These are phyloP conservation scores for Macrobrachium rosenbergii DNA, from an alignment of 1,140 invertebrate genomes.

Conservation along the genomic window DNA sequence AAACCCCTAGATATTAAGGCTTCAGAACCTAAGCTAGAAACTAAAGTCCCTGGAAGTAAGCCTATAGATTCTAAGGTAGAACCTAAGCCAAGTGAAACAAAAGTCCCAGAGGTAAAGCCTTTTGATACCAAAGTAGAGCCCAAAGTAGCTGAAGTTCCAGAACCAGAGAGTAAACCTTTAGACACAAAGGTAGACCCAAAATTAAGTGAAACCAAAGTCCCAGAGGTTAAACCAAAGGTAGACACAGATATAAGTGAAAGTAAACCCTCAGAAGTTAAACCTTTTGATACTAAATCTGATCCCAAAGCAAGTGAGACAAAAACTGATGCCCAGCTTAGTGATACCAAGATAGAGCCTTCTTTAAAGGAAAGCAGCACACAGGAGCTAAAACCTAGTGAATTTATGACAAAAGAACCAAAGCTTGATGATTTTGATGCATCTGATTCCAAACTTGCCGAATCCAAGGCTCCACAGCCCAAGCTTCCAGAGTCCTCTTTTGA, in stretches of 20 bases:
- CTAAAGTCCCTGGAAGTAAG: conserved; percentile 26
- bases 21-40: conserved; percentile 32
- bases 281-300: conserved; percentile 13
- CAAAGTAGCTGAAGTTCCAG: conserved; percentile 15
- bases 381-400: conserved; percentile 21
- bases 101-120: conserved; percentile 34
- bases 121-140: conserved; percentile 41
- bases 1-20: conserved; percentile 27
- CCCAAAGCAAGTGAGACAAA: no score
- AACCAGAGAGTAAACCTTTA: conserved; percentile 7
- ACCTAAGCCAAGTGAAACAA: conserved; percentile 36
- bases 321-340: background rate
- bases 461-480: conserved; percentile 28
- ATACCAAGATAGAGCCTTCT: background rate
- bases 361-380: conserved; percentile 3
- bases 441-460: conserved; percentile 26
- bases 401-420: conserved; percentile 26
- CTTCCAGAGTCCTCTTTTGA: background rate
- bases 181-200: conserved; percentile 28
- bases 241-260: background rate
- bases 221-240: background rate
- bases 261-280: conserved; percentile 21
- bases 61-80: conserved; percentile 33
- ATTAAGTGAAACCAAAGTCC: conserved; percentile 27
- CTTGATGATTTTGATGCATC: conserved; percentile 17